phyloP scores from a whole-genome alignment of 2,797 vertebrate genomes.

The Notolepis coatsorum region DNA sequence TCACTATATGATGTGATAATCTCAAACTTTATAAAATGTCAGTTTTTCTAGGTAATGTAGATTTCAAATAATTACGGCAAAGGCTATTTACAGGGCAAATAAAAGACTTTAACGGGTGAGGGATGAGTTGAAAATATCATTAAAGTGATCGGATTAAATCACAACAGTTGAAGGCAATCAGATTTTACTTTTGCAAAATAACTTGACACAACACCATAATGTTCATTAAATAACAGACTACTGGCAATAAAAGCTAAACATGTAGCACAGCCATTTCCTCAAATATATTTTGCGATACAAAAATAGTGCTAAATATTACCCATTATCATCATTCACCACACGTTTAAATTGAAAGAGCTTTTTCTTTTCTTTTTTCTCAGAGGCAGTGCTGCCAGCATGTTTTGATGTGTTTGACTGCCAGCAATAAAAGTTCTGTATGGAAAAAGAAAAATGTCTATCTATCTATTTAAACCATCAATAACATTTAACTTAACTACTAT shows the following conservation, averaged over 20 bases:
- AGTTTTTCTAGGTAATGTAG: slow-evolving; percentile 14
- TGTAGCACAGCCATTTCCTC: slow-evolving; percentile 62
- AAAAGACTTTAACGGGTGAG: slow-evolving; percentile 17
- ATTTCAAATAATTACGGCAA: slow-evolving; percentile 49
- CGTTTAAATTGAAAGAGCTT: slow-evolving; percentile 46
- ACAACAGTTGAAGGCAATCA: slow-evolving; percentile 62
- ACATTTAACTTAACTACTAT: background rate
- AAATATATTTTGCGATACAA: slow-evolving; percentile 66
- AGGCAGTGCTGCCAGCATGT: slow-evolving; percentile 17
- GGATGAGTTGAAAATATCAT: slow-evolving; percentile 34
- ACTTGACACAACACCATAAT: slow-evolving; percentile 66
- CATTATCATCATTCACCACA: slow-evolving; percentile 66
- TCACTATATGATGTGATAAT: slow-evolving; percentile 33
- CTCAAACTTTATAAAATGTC: slow-evolving; percentile 27
- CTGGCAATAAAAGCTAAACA: slow-evolving; percentile 62
- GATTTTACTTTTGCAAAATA: slow-evolving; percentile 38
- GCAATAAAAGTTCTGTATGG: background rate
- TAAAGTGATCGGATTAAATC: slow-evolving; percentile 49
- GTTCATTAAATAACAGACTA: slow-evolving; percentile 64
- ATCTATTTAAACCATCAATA: background rate
- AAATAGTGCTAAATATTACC: slow-evolving; percentile 79
- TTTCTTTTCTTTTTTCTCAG: too few relatives aligned
- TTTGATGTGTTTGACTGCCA: slow-evolving; percentile 13
- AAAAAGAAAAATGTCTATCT: background rate
- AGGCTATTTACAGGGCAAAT: slow-evolving; percentile 61